Percentiles rank a stretch among this genome's conserved stretches.
Evolutionary conservation across 1,140 invertebrate genomes (phyloP).

Genomic region (Bombus confusus): DNA sequence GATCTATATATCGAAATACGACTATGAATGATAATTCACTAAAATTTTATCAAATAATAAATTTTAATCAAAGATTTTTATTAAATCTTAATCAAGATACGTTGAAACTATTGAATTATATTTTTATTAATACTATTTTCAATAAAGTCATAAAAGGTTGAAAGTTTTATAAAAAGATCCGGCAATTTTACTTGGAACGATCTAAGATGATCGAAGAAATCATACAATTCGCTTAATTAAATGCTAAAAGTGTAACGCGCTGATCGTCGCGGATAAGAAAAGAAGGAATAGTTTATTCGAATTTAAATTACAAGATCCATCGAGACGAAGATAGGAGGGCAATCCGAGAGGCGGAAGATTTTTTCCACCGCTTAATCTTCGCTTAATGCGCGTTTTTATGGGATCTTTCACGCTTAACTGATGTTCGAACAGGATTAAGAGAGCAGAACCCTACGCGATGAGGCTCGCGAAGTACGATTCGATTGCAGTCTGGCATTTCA

Average conservation of each 20-base stretch:
- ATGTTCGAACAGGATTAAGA: constrained; percentile 9
- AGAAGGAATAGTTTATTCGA: background rate
- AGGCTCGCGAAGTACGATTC: background rate
- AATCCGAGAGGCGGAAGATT: background rate
- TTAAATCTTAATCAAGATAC: too few relatives aligned
- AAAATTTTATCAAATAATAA: too few relatives aligned
- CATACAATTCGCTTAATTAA: background rate
- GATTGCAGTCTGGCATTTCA: background rate
- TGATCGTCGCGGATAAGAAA: background rate
- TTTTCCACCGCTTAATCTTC: background rate
- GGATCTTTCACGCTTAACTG: constrained; percentile 7
- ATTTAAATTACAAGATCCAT: constrained; percentile 5
- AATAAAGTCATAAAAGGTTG: too few relatives aligned
- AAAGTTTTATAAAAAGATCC: too few relatives aligned
- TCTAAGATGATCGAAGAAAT: background rate
- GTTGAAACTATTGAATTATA: too few relatives aligned
- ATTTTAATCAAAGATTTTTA: too few relatives aligned
- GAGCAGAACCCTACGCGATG: background rate
- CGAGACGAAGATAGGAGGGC: background rate
- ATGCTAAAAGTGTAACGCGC: background rate
- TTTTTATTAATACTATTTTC: too few relatives aligned
- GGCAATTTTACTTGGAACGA: background rate
- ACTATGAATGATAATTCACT: too few relatives aligned
- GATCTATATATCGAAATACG: too few relatives aligned
- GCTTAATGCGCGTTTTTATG: constrained; percentile 21